Evolutionary conservation across 2,888 invertebrate genomes (phyloP), one percentile per base, ranked within the genome.

Genomic region (Drosophila macrospina): DNA sequence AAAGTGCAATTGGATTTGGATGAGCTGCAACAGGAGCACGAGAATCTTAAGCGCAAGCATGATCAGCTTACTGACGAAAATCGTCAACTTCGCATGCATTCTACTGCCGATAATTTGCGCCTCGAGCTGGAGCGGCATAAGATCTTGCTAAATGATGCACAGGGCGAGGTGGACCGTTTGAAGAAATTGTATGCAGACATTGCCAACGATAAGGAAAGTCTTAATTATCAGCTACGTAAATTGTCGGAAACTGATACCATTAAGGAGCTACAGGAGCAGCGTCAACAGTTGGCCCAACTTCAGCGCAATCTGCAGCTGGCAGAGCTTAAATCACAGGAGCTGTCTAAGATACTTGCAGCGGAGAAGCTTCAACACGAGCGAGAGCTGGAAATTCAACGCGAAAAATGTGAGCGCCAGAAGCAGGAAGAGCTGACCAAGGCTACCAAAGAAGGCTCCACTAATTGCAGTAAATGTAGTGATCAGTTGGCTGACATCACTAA

Each of bases 181-280:
- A 94, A 94, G 76, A 93, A 91, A 24, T 86, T 94, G 5, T 94
- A 93, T 65, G 92, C 92, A 51, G 91, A 94, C 90, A 94, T 94
- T 3, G 94, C 94, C 69, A 94, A 94, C 69, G 93, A 93, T 5
- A 94, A 95, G 48, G 95, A 95, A 61, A 88, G 93, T n/a, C 91
- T 94, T 4, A 91, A 93, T 24, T 93, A 93, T 69, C 94, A 95
- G 83, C 85, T 95, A 41, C 93, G 93, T 74, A 93, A 94, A 52
- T 75, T 94, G 37, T 93, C 93, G 70, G 93, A 93, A 66, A 91
- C 89, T 44, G 94, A 94, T 8, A 91, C 91, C 6, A 82, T 93
- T 0, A 93, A 93, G 67, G 92, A 93, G 56, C 89, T 94, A 81
- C 93, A 93, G 66, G 93, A 92, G 77, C 92, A 94, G 78, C 94